Evolutionary conservation across 1,140 invertebrate species (phyloP), one percentile per base, ranked within the genome.

Genomic region (Pseudomyrmex cubaensis): DNA sequence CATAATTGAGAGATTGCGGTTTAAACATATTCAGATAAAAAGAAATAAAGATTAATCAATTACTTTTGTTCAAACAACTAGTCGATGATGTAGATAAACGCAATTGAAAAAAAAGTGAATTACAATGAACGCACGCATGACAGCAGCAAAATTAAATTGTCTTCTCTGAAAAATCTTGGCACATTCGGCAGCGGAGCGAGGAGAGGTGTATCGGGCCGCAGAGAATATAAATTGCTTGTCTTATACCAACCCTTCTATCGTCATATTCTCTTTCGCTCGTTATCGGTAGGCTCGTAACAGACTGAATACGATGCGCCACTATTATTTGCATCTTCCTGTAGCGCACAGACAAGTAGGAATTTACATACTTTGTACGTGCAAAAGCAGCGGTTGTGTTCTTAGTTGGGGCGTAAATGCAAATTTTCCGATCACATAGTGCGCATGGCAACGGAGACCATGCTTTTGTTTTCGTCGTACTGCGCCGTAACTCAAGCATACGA

Each of bases 271-370:
- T 4, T 46, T 12, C n/a, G n/a, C n/a, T 83, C 52, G 48, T 64
- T 61, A 62, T 35, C 5, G 12, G 5, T 15, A 35, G 22, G 22
- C 52, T 66, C 46, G 35, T 74, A 74, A 73, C 52, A 22, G n/a
- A 13, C 20, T 2, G 2, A 22, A 82, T 57, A 57, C 50, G 15
- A 46, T 22, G 25, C 22, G 35, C 13, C 54, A 7, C 56, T 82
- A 62, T 75, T 76, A 75, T 82, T 82, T 82, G 78, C 78, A 75
- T 82, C 3, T 82, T 76, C 15, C 59, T 22, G 69, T 52, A 82
- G 56, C n/a, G 7, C 25, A 13, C 20, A 44, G 61, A 76, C 48
- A 12, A 35, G 35, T 5, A 35, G 46, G 13, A 25, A 77, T 77
- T 77, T 77, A 52, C 74, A 77, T 77, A 77, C 48, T 76, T 75